Percentiles rank a stretch among this genome's conserved stretches.
phyloP scores from a whole-genome alignment of 2,888 invertebrate species.

The Ectemnius lituratus region DNA sequence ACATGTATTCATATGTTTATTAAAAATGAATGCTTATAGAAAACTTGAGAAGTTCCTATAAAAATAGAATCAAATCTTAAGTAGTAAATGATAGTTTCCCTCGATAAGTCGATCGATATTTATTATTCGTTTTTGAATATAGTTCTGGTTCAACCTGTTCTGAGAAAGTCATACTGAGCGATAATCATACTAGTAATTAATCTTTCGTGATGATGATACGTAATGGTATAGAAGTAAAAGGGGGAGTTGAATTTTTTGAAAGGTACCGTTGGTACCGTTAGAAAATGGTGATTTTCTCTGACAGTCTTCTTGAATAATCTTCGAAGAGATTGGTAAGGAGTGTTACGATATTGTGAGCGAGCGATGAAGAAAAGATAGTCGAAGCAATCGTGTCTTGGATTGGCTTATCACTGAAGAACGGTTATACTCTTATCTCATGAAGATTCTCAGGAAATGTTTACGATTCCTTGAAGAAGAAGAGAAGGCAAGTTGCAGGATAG shows the following conservation, averaged over 20 bases:
- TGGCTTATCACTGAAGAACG: conserved; percentile 37
- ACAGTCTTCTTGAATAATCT: no score
- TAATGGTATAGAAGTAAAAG: not conserved
- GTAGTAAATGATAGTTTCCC: no score
- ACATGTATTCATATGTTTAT: no score
- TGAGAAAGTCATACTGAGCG: not conserved
- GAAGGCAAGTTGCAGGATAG: conserved; percentile 8
- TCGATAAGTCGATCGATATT: not conserved
- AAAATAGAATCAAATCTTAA: no score
- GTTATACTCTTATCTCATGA: conserved; percentile 33
- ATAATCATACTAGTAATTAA: not conserved
- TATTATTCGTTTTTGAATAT: not conserved
- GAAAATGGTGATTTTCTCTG: conserved; percentile 12
- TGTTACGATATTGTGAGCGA: no score
- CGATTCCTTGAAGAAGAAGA: conserved; percentile 21
- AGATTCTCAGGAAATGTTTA: conserved; percentile 47
- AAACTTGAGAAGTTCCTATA: no score
- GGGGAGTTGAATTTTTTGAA: not conserved
- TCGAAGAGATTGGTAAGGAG: no score
- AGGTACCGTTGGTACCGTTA: conserved; percentile 26
- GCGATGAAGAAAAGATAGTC: not conserved
- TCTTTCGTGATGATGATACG: not conserved
- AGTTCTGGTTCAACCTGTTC: not conserved
- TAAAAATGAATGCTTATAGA: no score
- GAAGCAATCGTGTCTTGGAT: conserved; percentile 14